phyloP scores from a whole-genome alignment of 2,888 invertebrate genomes.

The Myathropa florea region DNA sequence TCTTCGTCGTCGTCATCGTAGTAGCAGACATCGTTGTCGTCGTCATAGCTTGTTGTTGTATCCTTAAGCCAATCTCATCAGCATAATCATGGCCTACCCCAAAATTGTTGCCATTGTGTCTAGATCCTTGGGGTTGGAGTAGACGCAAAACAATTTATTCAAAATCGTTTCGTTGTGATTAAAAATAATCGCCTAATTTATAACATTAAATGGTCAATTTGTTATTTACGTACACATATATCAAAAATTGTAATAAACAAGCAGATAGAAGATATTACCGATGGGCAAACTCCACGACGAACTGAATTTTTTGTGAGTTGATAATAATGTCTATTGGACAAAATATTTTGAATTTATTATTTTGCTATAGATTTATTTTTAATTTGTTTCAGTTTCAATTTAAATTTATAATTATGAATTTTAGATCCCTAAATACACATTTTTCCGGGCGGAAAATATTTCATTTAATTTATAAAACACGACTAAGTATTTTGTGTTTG shows the following conservation, averaged over 20 bases:
- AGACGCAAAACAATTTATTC: constrained; percentile 40
- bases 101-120: constrained; percentile 65
- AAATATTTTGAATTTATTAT: background rate
- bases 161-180: constrained; percentile 38
- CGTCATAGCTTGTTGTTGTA: constrained; percentile 51
- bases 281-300: background rate
- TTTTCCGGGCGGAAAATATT: too few species aligned
- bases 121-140: constrained; percentile 43
- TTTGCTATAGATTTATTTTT: background rate
- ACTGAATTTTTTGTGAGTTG: background rate
- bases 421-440: too few species aligned
- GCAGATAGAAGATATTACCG: background rate
- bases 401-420: too few species aligned
- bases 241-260: constrained; percentile 26
- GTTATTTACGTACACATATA: background rate
- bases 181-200: constrained; percentile 49
- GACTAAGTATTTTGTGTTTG: too few species aligned
- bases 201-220: background rate
- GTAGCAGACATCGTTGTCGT: constrained; percentile 59
- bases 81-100: constrained; percentile 70
- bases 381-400: too few species aligned
- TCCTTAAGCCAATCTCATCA: constrained; percentile 71
- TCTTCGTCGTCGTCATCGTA: constrained; percentile 41
- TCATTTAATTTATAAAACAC: too few species aligned
- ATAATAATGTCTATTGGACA: background rate